A percentile compares a stretch with the other conserved stretches of the same genome.
Evolutionary conservation across 2,113 vertebrate genomes (phyloP).

Genomic region (Entomyzon cyanotis): DNA sequence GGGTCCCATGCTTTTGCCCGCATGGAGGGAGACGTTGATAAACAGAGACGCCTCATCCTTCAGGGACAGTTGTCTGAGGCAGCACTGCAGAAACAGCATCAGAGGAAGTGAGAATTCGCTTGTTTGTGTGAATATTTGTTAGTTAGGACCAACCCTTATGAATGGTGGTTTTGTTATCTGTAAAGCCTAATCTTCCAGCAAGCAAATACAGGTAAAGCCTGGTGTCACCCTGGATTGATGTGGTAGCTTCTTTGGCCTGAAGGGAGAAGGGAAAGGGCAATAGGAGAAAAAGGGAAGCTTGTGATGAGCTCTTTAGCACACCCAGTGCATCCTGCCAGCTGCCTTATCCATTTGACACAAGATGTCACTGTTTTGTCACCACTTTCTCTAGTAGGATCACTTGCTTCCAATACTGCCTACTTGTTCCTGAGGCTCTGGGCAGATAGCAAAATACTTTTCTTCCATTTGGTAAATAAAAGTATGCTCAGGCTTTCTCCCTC

Average conservation of each 20-base stretch:
- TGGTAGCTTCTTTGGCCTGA: background rate
- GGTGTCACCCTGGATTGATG: background rate
- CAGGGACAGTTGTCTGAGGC: constrained; percentile 94
- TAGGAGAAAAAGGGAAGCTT: background rate
- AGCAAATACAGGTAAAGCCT: background rate
- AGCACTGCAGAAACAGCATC: constrained; percentile 92
- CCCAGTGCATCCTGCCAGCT: background rate
- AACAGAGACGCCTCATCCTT: constrained; percentile 90
- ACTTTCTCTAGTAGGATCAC: background rate
- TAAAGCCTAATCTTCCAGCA: background rate
- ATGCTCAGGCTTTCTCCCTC: background rate
- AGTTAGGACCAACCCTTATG: background rate
- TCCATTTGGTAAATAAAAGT: background rate
- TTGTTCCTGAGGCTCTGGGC: background rate
- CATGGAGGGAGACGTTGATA: constrained; percentile 98
- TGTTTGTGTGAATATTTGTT: background rate
- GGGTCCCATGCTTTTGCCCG: constrained; percentile 94
- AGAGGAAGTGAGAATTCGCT: constrained; percentile 87
- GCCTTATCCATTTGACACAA: background rate
- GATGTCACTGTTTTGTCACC: background rate
- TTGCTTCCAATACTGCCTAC: background rate
- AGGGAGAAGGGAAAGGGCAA: background rate
- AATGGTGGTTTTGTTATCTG: background rate
- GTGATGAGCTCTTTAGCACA: background rate
- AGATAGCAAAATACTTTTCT: background rate